Conservation (phyloP, 23 tunicate species). For the Trididemnum miniatum region DNA sequence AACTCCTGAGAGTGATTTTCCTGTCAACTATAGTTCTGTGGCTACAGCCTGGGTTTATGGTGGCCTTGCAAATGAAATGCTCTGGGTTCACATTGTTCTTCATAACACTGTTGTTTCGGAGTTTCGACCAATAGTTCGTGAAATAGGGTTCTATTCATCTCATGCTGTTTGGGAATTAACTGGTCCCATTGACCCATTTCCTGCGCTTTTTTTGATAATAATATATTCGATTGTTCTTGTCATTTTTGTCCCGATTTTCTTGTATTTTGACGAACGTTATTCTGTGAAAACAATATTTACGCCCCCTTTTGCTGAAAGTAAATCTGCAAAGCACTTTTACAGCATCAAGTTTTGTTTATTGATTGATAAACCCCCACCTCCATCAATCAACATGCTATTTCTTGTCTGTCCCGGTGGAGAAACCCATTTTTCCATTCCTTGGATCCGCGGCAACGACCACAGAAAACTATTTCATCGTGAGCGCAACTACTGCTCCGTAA, state of each 20-base stretch:
- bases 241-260: constrained; percentile 11
- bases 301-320: background rate
- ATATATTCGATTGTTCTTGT: background rate
- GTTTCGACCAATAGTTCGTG: constrained; percentile 32
- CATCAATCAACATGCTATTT: constrained; percentile 32
- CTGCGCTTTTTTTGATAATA: constrained; percentile 18
- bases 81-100: constrained; percentile 64
- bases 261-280: constrained; percentile 12
- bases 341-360: background rate
- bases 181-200: constrained; percentile 49
- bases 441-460: constrained; percentile 53
- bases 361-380: background rate
- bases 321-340: background rate
- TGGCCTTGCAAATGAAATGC: constrained; percentile 51
- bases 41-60: constrained; percentile 57
- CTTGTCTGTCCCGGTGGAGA: background rate
- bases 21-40: constrained; percentile 59
- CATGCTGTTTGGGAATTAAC: constrained; percentile 39
- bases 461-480: background rate
- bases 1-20: constrained; percentile 25
- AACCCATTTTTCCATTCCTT: constrained; percentile 30
- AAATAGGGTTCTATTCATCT: constrained; percentile 62
- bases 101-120: constrained; percentile 41
- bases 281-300: background rate
- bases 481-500: constrained; percentile 13